Base-by-base conservation (phyloP, 2,888 invertebrate species). In the Cabera pusaria region DNA sequence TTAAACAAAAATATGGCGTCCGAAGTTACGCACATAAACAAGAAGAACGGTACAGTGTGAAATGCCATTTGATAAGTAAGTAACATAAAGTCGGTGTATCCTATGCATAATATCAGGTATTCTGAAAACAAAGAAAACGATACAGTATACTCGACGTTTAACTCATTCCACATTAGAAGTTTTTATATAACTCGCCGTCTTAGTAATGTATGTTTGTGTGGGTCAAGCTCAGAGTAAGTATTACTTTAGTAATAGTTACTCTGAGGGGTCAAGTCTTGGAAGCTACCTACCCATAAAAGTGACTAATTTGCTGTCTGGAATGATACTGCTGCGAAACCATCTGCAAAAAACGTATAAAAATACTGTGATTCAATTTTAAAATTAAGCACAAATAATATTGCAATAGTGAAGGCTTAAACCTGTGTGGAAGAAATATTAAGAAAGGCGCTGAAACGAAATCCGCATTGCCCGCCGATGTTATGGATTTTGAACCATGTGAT, bases 61-160 rank as follows among this genome's bases (percentile, higher is more conserved):
- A 90, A 90, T 3, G 89, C 78, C 78, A 90, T 86, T 66, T 90
- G 81, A 41, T 90, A 90, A 1, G 83, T 76, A 8, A 87, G 70
- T 5, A 85, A 33, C 70, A 89, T 73, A 35, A 85, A 84, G 43
- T 89, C 89, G 3, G 64, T 20, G 44, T 90, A 90, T 0, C 89
- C 70, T 6, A 87, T 49, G 5, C 78, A 44, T 16, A 89, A 63
- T 6, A 80, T 77, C 1, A 89, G 48, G 39, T 82, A 80, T 52
- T 86, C 90, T 90, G 77, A 28, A 82, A 78, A 41, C n/a, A 24
- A 41, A 14, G 4, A 14, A 2, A 14, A 14, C 3, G 14, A 14
- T 14, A 4, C 14, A 4, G 2, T 14, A 14, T 14, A 2, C 2
- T 14, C 14, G n/a, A n/a, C n/a, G n/a, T n/a, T n/a, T n/a, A n/a